Evolutionary conservation across 2,113 vertebrate genomes (phyloP).

Genomic region (Dicaeum eximium): DNA sequence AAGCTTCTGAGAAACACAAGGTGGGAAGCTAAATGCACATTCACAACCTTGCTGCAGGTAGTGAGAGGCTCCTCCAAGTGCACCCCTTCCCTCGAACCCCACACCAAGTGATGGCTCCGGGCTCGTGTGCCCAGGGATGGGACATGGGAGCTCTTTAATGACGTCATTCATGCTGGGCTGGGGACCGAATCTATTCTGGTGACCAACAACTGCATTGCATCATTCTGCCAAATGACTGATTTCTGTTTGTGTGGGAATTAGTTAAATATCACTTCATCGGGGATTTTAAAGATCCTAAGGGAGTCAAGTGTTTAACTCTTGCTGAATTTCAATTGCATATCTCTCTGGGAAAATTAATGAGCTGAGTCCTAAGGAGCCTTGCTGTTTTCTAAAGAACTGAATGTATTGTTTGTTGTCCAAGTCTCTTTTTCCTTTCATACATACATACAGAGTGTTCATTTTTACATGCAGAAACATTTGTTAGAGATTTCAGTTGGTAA

Average conservation of each 20-base stretch:
- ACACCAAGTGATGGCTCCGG: background rate
- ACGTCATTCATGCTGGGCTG: background rate
- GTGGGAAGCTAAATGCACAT: background rate
- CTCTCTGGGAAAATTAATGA: slow-evolving; percentile 57
- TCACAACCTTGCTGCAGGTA: background rate
- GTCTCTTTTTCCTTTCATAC: background rate
- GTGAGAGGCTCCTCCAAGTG: background rate
- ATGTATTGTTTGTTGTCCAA: slow-evolving; percentile 21
- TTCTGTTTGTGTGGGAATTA: slow-evolving; percentile 42
- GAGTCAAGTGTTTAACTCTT: slow-evolving; percentile 43
- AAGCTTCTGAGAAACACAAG: background rate
- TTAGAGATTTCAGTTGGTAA: background rate
- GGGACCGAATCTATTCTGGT: background rate
- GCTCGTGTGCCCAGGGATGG: background rate
- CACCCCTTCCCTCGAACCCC: accelerated
- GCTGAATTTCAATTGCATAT: slow-evolving; percentile 41
- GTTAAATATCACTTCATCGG: slow-evolving; percentile 47
- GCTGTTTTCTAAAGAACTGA: slow-evolving; percentile 1
- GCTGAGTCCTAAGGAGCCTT: slow-evolving; percentile 6
- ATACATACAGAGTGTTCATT: background rate
- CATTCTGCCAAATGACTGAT: background rate
- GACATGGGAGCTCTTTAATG: background rate
- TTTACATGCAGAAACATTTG: background rate
- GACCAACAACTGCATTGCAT: background rate
- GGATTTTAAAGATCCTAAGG: slow-evolving; percentile 1